phyloP scores from a whole-genome alignment of 2,113 vertebrate species.

The Apaloderma vittatum region DNA sequence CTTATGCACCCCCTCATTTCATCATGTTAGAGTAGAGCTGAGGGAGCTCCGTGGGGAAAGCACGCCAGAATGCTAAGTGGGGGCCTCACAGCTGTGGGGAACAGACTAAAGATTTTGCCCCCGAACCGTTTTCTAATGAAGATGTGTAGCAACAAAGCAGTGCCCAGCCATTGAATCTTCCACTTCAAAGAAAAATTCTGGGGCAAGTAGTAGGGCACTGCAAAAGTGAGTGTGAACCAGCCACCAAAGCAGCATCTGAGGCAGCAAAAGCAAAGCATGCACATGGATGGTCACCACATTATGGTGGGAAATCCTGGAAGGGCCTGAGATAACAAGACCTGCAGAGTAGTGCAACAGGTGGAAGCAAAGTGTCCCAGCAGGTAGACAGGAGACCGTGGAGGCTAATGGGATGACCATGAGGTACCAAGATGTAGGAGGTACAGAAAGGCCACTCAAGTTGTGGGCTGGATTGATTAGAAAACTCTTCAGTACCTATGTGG shows the following conservation, averaged over 20 bases:
- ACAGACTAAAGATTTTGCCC: background rate
- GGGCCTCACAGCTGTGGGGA: background rate
- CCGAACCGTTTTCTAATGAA: background rate
- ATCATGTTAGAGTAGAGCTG: background rate
- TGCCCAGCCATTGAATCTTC: background rate
- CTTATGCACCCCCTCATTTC: background rate
- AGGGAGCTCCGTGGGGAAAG: background rate
- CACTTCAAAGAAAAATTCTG: background rate
- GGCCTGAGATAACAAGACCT: background rate
- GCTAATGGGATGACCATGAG: background rate
- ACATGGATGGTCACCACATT: fast-evolving
- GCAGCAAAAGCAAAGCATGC: background rate
- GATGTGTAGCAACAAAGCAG: background rate
- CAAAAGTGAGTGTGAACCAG: fast-evolving
- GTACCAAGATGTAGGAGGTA: background rate
- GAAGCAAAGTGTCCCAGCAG: background rate
- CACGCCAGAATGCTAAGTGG: fast-evolving
- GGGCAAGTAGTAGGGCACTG: background rate
- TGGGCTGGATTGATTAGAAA: background rate
- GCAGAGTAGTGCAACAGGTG: background rate
- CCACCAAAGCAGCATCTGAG: background rate
- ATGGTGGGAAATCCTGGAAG: background rate
- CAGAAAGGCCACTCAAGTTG: background rate
- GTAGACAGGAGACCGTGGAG: background rate
- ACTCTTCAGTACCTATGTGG: background rate